Percentiles rank a stretch among this genome's conserved stretches.
phyloP scores from a whole-genome alignment of 2,888 invertebrate genomes.

The Leptopilina myrica region DNA sequence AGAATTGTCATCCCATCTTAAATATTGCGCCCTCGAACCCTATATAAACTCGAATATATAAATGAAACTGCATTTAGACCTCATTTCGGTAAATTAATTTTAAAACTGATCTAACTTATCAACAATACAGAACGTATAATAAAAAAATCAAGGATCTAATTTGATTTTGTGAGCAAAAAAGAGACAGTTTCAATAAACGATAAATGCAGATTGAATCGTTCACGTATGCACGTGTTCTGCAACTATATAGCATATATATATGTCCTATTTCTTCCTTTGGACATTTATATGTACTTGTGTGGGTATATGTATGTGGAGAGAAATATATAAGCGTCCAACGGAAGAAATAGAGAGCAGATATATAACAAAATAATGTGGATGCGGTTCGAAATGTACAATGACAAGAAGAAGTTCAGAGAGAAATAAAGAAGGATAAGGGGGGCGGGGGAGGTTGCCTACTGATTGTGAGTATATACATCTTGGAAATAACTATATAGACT shows the following conservation, averaged over 20 bases:
- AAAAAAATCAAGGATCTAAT: neutral
- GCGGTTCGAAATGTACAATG: neutral
- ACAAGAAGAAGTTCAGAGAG: neutral
- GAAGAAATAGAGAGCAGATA: neutral
- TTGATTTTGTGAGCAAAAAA: neutral
- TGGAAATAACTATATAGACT: too few relatives aligned
- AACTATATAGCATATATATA: neutral
- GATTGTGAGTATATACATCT: too few relatives aligned
- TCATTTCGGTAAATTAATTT: neutral
- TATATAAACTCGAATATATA: neutral
- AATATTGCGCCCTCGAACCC: neutral
- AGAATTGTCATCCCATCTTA: neutral
- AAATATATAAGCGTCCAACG: neutral
- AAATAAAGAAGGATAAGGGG: neutral
- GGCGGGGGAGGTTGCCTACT: neutral
- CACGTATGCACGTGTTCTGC: neutral
- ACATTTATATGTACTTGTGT: too few relatives aligned
- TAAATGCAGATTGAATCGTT: conserved; percentile 6
- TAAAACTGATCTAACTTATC: too few relatives aligned
- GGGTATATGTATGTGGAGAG: too few relatives aligned
- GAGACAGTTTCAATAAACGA: neutral
- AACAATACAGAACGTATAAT: neutral
- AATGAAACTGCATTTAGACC: too few relatives aligned
- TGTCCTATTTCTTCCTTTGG: too few relatives aligned
- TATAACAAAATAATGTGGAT: neutral